A percentile compares a stretch with the other conserved stretches of the same genome.
phyloP scores from a whole-genome alignment of 92 coral and sea anemone genomes.

The Paragorgia papillata region DNA sequence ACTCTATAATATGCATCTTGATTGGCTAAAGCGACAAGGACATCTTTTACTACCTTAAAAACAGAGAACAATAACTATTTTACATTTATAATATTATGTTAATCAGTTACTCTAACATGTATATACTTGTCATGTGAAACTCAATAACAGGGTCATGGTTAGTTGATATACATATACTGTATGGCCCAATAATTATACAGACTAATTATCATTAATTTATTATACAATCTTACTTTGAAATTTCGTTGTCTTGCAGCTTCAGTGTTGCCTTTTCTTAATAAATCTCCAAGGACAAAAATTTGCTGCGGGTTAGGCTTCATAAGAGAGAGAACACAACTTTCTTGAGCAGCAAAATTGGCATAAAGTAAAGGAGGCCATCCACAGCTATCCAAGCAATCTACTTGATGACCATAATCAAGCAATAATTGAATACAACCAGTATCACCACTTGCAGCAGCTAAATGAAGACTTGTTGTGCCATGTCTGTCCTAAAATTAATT shows the following conservation, averaged over 20 bases:
- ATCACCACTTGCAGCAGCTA: constrained; percentile 93
- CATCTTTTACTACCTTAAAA: constrained; percentile 86
- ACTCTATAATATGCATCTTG: constrained; percentile 98
- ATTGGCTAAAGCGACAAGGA: constrained; percentile 83
- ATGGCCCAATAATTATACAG: too few species aligned
- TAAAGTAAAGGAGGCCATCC: constrained; percentile 98
- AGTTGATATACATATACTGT: background rate
- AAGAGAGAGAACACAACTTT: constrained; percentile 87
- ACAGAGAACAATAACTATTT: background rate
- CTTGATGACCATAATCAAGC: constrained; percentile 72
- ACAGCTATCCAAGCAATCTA: constrained; percentile 86
- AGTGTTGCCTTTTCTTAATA: constrained; percentile 64
- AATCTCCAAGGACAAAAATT: constrained; percentile 81
- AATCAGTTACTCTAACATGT: too few species aligned
- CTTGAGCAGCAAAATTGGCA: constrained; percentile 95
- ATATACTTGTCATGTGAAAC: too few species aligned
- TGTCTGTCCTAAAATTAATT: constrained; percentile 64
- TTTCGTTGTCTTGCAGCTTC: constrained; percentile 73
- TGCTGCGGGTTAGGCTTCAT: constrained; percentile 96
- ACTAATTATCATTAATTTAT: too few species aligned
- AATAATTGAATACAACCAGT: constrained; percentile 75
- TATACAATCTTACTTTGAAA: constrained; percentile 61
- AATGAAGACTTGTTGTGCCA: constrained; percentile 86
- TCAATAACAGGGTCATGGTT: too few species aligned
- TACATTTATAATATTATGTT: too few species aligned